Percentiles rank a stretch among this genome's conserved stretches.
These are phyloP conservation scores for Vipera latastei DNA, from an alignment of 2,797 vertebrate species.

Conservation along the genomic window DNA sequence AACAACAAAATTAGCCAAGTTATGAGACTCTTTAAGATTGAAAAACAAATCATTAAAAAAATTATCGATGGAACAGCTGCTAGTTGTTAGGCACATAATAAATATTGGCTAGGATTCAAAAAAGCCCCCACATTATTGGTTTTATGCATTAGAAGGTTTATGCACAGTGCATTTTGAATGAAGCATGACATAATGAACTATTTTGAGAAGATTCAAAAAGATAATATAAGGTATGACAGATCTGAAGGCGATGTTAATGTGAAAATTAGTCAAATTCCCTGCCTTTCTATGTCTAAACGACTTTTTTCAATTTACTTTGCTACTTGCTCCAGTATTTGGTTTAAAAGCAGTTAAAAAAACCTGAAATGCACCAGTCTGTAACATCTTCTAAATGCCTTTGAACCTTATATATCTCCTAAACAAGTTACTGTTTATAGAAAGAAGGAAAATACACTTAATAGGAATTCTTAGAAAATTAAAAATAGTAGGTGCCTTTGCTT, in stretches of 20 bases:
- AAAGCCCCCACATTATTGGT: background rate
- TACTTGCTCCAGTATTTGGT: background rate
- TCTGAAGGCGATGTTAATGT: background rate
- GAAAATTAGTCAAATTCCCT: background rate
- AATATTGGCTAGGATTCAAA: background rate
- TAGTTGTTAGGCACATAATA: background rate
- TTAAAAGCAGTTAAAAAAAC: background rate
- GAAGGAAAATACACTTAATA: background rate
- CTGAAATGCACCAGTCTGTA: background rate
- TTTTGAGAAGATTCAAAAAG: background rate
- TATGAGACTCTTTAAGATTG: slow-evolving; percentile 30
- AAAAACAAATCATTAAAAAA: slow-evolving; percentile 1
- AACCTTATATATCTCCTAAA: background rate
- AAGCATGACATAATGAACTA: background rate
- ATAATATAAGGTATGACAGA: background rate
- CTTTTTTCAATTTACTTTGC: background rate
- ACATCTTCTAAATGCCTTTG: background rate
- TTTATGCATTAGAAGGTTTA: background rate
- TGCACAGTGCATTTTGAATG: background rate
- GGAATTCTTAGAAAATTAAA: background rate
- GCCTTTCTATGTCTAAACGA: background rate
- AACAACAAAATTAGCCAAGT: slow-evolving; percentile 36
- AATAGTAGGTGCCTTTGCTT: no score
- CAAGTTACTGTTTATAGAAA: background rate
- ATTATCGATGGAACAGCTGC: background rate